Conservation (phyloP, 2,797 vertebrate species). For the Schizopygopsis malacanthus region DNA sequence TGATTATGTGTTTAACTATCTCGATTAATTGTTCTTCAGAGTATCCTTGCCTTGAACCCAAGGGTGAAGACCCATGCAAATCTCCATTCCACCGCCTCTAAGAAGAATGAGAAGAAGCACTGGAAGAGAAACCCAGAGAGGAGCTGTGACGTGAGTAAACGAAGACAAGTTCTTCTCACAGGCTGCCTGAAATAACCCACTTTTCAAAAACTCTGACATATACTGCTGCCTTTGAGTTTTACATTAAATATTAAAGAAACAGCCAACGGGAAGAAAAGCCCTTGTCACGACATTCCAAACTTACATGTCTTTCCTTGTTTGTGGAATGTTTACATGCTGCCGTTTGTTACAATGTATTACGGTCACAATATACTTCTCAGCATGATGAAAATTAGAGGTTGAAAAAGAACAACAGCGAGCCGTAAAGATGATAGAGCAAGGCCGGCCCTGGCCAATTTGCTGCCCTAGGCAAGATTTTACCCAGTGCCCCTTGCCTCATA, state of each 20-base stretch:
- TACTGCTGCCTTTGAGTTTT: constrained; percentile 4
- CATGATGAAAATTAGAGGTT: constrained; percentile 2
- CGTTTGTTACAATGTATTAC: background rate
- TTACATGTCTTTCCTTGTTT: constrained; percentile 21
- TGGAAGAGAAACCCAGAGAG: constrained; percentile 91
- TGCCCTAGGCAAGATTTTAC: too few species aligned
- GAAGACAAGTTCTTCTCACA: constrained; percentile 12
- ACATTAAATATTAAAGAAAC: constrained; percentile 43
- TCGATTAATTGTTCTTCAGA: constrained; percentile 71
- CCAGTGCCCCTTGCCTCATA: too few species aligned
- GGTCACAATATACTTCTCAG: constrained; percentile 1
- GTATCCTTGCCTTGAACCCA: constrained; percentile 88
- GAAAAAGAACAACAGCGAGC: background rate
- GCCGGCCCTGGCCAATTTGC: too few species aligned
- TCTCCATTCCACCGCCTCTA: constrained; percentile 83
- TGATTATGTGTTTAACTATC: background rate
- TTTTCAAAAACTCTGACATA: constrained; percentile 18
- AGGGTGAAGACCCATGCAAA: constrained; percentile 78
- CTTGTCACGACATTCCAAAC: constrained; percentile 19
- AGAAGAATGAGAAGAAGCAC: constrained; percentile 87
- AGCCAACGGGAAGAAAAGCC: constrained; percentile 22
- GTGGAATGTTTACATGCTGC: constrained; percentile 18
- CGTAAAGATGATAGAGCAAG: background rate
- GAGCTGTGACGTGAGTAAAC: constrained; percentile 83
- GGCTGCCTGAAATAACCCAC: constrained; percentile 15